Percentiles rank a stretch among this genome's conserved stretches.
These are phyloP conservation scores for Isichthys henryi DNA, from an alignment of 2,113 vertebrate genomes.

Conservation along the genomic window DNA sequence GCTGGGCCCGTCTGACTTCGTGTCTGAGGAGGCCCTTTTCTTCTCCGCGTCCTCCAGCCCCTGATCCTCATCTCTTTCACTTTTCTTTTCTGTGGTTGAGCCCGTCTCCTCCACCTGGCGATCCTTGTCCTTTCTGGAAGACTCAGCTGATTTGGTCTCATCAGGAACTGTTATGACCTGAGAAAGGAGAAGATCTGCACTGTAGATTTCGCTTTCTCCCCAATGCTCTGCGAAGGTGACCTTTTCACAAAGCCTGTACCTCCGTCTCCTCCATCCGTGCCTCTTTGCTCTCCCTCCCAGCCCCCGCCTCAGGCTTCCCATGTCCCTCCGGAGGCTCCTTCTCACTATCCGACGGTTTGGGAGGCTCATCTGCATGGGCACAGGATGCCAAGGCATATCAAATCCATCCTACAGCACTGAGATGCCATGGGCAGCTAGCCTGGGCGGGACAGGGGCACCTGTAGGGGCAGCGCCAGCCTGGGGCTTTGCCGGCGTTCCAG, in stretches of 20 bases:
- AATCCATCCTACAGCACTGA: not conserved
- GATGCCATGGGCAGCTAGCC: not conserved
- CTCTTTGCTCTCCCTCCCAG: slow-evolving; percentile 53
- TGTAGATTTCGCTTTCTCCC: too few species aligned
- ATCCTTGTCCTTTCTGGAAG: slow-evolving; percentile 62
- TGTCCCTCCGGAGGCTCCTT: slow-evolving; percentile 38
- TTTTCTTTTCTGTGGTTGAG: slow-evolving; percentile 52
- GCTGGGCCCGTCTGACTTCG: slow-evolving; percentile 52
- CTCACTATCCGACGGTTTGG: slow-evolving; percentile 46
- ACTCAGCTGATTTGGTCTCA: slow-evolving; percentile 54
- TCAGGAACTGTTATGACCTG: slow-evolving; percentile 68
- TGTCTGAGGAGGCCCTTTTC: slow-evolving; percentile 36
- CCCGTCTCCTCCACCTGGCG: slow-evolving; percentile 39
- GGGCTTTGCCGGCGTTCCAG: slow-evolving; percentile 86
- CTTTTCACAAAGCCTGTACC: slow-evolving; percentile 31
- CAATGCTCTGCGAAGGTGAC: not conserved
- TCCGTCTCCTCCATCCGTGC: slow-evolving; percentile 32
- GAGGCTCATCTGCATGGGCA: slow-evolving; percentile 42
- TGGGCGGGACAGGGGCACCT: slow-evolving; percentile 39
- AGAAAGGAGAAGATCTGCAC: not conserved
- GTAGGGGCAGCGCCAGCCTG: slow-evolving; percentile 87
- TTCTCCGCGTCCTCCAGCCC: slow-evolving; percentile 53
- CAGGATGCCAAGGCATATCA: not conserved
- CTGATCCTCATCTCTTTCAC: slow-evolving; percentile 59
- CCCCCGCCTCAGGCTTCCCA: slow-evolving; percentile 50